Evolutionary conservation across 2,113 vertebrate species (phyloP).

Genomic region (Montifringilla adamsi): DNA sequence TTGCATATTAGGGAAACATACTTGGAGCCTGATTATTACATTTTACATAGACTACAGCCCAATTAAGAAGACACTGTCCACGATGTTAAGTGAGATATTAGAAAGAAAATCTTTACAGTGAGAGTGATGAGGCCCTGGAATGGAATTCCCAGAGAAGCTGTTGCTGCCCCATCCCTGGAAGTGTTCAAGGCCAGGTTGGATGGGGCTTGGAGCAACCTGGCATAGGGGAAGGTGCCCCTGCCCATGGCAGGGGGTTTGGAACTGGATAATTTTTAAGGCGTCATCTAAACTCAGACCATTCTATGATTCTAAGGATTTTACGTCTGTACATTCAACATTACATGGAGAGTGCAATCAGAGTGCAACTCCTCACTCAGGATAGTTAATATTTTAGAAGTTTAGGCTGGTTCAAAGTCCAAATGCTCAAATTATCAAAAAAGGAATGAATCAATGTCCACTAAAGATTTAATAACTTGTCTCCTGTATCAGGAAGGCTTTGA

Average conservation of each 20-base stretch:
- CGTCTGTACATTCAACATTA: background rate
- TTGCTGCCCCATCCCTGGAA: background rate
- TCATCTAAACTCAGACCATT: background rate
- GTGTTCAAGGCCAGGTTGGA: background rate
- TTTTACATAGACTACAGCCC: background rate
- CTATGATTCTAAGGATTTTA: background rate
- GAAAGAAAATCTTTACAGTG: background rate
- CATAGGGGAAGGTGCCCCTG: background rate
- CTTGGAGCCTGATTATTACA: background rate
- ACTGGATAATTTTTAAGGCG: background rate
- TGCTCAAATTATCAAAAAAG: background rate
- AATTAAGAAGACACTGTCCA: background rate
- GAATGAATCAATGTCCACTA: background rate
- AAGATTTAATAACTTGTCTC: background rate
- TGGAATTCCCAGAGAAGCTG: background rate
- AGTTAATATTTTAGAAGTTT: background rate
- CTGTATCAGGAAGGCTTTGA: background rate
- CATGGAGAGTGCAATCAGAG: background rate
- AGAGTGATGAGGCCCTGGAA: background rate
- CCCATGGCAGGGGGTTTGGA: rapidly evolving
- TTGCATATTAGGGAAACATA: background rate
- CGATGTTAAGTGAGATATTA: background rate
- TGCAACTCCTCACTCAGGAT: background rate
- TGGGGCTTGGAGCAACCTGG: background rate
- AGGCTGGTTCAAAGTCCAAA: background rate